Conservation (phyloP, 1,140 invertebrate species). For the Wiebesia pumilae region DNA sequence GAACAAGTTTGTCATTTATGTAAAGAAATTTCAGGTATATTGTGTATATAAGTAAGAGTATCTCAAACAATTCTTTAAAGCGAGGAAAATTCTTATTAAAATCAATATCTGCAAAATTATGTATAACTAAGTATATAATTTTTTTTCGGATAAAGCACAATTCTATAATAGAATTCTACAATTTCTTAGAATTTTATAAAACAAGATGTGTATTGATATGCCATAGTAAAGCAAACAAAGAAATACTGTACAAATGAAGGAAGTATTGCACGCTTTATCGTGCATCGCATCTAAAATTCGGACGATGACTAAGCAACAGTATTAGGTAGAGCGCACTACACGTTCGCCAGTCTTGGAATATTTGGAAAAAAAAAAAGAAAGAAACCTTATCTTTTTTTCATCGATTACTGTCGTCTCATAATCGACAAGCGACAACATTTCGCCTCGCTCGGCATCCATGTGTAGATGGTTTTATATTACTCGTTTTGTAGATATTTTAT, state of each 20-base stretch:
- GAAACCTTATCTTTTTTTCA: slow-evolving; percentile 59
- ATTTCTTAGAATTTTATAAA: slow-evolving; percentile 9
- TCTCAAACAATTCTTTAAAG: background rate
- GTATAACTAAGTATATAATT: slow-evolving; percentile 22
- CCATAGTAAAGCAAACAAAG: slow-evolving; percentile 35
- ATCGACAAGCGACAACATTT: slow-evolving; percentile 55
- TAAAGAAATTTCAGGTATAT: background rate
- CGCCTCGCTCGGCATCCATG: slow-evolving; percentile 29
- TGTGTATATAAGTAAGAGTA: background rate
- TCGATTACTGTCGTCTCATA: slow-evolving; percentile 68
- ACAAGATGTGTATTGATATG: slow-evolving; percentile 42
- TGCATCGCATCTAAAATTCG: slow-evolving; percentile 55
- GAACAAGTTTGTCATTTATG: background rate
- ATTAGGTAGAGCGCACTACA: slow-evolving; percentile 69
- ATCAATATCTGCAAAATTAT: slow-evolving; percentile 41
- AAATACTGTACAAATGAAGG: slow-evolving; percentile 42
- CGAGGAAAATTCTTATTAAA: background rate
- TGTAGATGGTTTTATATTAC: slow-evolving; percentile 49
- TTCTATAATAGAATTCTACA: slow-evolving; percentile 35
- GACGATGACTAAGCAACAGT: slow-evolving; percentile 68
- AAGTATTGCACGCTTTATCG: slow-evolving; percentile 42
- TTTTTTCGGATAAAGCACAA: background rate
- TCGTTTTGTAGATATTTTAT: slow-evolving; percentile 70
- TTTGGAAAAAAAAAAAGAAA: slow-evolving; percentile 24
- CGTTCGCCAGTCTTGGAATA: slow-evolving; percentile 59